Evolutionary conservation across 1,140 invertebrate genomes (phyloP).

Genomic region (Rhopalosiphum padi): DNA sequence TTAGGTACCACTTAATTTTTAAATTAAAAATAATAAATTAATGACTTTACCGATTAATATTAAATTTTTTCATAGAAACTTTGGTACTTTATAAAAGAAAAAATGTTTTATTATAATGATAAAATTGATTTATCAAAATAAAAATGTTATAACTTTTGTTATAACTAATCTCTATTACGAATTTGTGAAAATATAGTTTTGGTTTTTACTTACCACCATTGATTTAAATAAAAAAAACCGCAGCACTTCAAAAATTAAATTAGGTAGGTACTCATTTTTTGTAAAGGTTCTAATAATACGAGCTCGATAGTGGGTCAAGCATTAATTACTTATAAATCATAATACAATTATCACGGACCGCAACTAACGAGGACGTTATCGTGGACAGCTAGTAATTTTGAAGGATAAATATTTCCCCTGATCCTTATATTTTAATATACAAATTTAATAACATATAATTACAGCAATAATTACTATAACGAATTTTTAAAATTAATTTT

Average conservation of each 20-base stretch:
- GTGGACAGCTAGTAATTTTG: neutral
- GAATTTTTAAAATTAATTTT: neutral
- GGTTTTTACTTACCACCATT: neutral
- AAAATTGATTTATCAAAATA: no score
- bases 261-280: neutral
- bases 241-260: neutral
- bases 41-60: neutral
- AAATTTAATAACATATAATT: neutral
- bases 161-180: no score
- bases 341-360: neutral
- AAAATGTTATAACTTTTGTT: no score
- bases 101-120: neutral
- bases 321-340: neutral
- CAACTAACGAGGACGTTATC: neutral
- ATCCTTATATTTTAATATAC: neutral
- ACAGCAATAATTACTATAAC: neutral
- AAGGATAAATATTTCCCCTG: neutral
- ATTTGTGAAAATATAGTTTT: no score
- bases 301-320: neutral
- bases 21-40: neutral
- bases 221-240: neutral
- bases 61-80: neutral
- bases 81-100: neutral
- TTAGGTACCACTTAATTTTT: neutral
- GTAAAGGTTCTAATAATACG: neutral